phyloP scores from a whole-genome alignment of 2,113 vertebrate species.

The Takifugu flavidus region DNA sequence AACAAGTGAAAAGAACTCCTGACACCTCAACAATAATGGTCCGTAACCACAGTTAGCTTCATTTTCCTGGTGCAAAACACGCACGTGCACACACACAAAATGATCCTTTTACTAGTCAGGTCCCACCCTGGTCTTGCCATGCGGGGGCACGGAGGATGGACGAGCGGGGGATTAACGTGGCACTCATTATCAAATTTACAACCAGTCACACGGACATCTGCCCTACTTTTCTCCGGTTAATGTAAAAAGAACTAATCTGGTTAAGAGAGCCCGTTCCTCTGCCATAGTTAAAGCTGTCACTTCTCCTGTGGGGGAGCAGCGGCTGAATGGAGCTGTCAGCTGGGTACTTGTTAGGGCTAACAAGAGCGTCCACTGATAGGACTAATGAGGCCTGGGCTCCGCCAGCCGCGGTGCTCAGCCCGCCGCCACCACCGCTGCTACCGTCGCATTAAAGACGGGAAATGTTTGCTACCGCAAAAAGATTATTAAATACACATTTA shows the following conservation, averaged over 20 bases:
- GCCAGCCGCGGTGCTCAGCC: constrained; percentile 15
- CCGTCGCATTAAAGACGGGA: background rate
- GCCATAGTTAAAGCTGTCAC: constrained; percentile 75
- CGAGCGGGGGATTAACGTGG: constrained; percentile 70
- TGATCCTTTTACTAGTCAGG: constrained; percentile 84
- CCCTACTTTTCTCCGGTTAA: constrained; percentile 81
- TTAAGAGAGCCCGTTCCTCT: constrained; percentile 74
- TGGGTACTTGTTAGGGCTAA: constrained; percentile 68
- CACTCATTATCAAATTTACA: constrained; percentile 82
- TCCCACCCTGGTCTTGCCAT: constrained; percentile 29
- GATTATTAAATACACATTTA: background rate
- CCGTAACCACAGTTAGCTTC: constrained; percentile 42
- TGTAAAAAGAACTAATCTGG: constrained; percentile 83
- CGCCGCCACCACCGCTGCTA: background rate
- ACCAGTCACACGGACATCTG: constrained; percentile 87
- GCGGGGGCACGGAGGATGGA: constrained; percentile 45
- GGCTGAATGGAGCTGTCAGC: constrained; percentile 73
- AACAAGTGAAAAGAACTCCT: background rate
- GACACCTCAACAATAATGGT: background rate
- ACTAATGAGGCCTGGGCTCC: constrained; percentile 70
- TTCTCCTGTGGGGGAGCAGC: constrained; percentile 54
- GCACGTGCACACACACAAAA: constrained; percentile 18
- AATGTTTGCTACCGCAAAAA: background rate
- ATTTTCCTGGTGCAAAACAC: constrained; percentile 12
- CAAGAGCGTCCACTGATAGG: constrained; percentile 63